These are phyloP conservation scores for Epizoanthus scotinus DNA, from an alignment of 92 coral and sea anemone species.

Conservation along the genomic window DNA sequence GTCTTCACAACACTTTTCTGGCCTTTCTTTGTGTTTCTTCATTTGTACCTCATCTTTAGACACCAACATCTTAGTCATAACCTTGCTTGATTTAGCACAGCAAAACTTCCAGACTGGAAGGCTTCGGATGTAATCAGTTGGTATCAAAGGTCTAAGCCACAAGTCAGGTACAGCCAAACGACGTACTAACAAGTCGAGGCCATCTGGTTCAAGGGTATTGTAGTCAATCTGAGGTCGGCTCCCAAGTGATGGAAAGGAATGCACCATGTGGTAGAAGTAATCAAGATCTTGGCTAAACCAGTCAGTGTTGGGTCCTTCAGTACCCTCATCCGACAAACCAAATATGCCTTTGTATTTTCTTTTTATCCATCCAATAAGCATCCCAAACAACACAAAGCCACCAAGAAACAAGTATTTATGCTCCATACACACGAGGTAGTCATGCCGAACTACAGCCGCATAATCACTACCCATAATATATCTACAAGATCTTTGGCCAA, in stretches of 20 bases:
- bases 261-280: conserved; percentile 72
- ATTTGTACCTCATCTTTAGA: conserved; percentile 4
- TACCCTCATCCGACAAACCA: conserved; percentile 66
- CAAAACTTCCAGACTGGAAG: conserved; percentile 95
- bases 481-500: conserved; percentile 71
- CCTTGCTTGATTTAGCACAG: conserved; percentile 31
- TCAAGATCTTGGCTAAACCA: conserved; percentile 94
- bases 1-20: conserved; percentile 52
- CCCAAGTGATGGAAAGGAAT: conserved; percentile 73
- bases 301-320: conserved; percentile 59
- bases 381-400: conserved; percentile 76
- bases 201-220: conserved; percentile 77
- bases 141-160: conserved; percentile 94
- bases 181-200: conserved; percentile 86
- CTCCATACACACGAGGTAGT: conserved; percentile 54
- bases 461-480: conserved; percentile 79
- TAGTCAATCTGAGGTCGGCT: conserved; percentile 65
- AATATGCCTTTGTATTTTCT: conserved; percentile 64
- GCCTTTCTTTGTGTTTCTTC: not conserved
- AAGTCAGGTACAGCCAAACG: conserved; percentile 95
- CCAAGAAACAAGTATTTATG: conserved; percentile 51
- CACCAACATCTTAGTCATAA: conserved; percentile 3
- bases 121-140: conserved; percentile 87
- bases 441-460: conserved; percentile 71
- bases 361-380: conserved; percentile 63